Percentiles rank a stretch among this genome's conserved stretches.
These are phyloP conservation scores for Circaetus gallicus DNA, from an alignment of 2,113 vertebrate species.

Conservation along the genomic window DNA sequence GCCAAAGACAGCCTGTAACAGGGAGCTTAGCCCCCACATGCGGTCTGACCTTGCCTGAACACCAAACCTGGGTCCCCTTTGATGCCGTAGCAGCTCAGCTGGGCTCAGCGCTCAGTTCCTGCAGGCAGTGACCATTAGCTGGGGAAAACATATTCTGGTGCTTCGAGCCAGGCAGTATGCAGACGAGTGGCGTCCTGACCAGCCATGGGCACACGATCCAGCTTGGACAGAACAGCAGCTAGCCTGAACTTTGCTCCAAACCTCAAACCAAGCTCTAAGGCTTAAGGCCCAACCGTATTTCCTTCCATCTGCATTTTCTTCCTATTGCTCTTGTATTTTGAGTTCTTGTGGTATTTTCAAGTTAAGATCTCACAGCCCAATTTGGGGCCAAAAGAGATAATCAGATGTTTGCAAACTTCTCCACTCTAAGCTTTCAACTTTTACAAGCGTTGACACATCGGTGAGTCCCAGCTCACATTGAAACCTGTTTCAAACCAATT, in stretches of 20 bases:
- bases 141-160: not conserved
- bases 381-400: not conserved
- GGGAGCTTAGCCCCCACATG: accelerated
- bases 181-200: not conserved
- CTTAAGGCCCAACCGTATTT: not conserved
- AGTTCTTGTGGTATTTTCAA: not conserved
- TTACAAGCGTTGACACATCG: not conserved
- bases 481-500: not conserved
- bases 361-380: not conserved
- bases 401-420: not conserved
- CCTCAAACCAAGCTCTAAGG: not conserved
- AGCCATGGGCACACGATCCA: accelerated
- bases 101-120: not conserved
- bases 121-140: not conserved
- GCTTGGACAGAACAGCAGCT: not conserved
- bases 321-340: not conserved
- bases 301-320: not conserved
- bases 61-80: not conserved
- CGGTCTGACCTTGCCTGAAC: not conserved
- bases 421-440: not conserved
- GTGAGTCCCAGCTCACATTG: not conserved
- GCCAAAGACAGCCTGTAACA: accelerated
- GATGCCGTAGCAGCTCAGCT: accelerated
- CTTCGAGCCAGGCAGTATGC: not conserved
- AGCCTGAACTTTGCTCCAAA: not conserved